Base-by-base conservation (phyloP, 2,888 invertebrate genomes). In the Prosapia bicincta region DNA sequence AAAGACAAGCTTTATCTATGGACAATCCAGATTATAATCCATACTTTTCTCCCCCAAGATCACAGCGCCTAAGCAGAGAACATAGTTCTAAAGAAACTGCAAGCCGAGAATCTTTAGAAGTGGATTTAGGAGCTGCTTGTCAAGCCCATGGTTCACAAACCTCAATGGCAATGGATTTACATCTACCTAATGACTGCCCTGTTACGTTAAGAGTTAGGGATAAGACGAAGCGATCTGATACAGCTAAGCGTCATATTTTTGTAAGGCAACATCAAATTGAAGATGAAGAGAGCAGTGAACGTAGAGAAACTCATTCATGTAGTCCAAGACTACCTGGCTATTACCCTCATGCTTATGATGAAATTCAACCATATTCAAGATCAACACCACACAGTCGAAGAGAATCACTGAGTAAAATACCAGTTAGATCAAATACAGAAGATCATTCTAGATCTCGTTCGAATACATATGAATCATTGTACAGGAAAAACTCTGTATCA, bases 1-100 rank as follows among this genome's bases (percentile, higher is more conserved):
- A 92, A 74, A 90, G 94, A 84, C 93, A 95, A 85, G 94, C 95
- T 25, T 86, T 94, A 77, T 94, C 94, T 75, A 93, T 95, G 77
- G 95, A 95, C 83, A 93, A 93, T 85, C 82, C 83, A 6, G 82
- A 82, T 26, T 83, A 83, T 77, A 79, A 78, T 66, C 79, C 79
- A 25, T 79, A 80, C 70, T 81, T 81, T 70, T 81, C 81, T 0
- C 81, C 82, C 1, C 82, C 82, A 0, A 80, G 81, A 9, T 79
- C 80, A 10, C 77, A 78, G 66, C 80, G 78, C 73, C 71, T 80
- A 23, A 77, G 80, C 71, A 71, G 80, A 43, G 80, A 79, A 66
- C 77, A 81, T 72, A 80, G 79, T 66, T 80, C 79, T 15, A 78
- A 78, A 69, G 76, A 77, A 32, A 76, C 74, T 73, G 85, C 86